Conservation (phyloP, 2,113 vertebrate genomes). For the Psophia crepitans region DNA sequence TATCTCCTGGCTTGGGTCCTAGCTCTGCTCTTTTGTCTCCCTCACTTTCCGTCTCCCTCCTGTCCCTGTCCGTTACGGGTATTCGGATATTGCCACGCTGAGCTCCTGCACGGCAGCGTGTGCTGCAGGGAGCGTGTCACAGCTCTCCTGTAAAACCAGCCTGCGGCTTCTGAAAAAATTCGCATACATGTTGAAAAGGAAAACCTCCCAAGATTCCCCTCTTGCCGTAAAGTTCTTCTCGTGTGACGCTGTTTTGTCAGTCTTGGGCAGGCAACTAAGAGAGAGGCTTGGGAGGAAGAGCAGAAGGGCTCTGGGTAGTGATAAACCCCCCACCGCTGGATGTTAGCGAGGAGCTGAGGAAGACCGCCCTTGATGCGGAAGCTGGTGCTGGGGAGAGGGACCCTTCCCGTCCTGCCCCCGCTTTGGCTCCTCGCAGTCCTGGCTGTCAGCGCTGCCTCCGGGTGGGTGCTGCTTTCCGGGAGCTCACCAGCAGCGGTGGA, state of each 20-base stretch:
- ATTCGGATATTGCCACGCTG: accelerated
- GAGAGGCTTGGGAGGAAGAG: neutral
- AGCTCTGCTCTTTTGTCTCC: neutral
- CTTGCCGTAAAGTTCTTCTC: neutral
- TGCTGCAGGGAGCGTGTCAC: neutral
- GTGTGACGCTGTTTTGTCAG: neutral
- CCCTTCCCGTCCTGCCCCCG: neutral
- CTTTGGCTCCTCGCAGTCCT: accelerated
- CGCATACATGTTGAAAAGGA: accelerated
- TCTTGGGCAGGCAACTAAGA: neutral
- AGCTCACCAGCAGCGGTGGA: accelerated
- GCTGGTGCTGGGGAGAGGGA: neutral
- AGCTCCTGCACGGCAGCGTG: accelerated
- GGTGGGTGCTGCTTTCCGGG: neutral
- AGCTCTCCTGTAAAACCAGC: neutral
- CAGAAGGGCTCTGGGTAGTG: neutral
- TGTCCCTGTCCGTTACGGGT: neutral
- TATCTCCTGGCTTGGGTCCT: neutral
- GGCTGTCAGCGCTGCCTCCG: neutral
- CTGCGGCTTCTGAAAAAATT: neutral
- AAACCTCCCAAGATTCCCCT: neutral
- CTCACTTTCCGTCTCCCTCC: neutral
- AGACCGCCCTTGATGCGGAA: accelerated
- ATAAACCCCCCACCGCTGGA: accelerated
- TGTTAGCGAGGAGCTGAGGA: neutral